A percentile compares a stretch with the other conserved stretches of the same genome.
Evolutionary conservation across 1,140 invertebrate genomes (phyloP).

Genomic region (Drosophila quadrilineata): DNA sequence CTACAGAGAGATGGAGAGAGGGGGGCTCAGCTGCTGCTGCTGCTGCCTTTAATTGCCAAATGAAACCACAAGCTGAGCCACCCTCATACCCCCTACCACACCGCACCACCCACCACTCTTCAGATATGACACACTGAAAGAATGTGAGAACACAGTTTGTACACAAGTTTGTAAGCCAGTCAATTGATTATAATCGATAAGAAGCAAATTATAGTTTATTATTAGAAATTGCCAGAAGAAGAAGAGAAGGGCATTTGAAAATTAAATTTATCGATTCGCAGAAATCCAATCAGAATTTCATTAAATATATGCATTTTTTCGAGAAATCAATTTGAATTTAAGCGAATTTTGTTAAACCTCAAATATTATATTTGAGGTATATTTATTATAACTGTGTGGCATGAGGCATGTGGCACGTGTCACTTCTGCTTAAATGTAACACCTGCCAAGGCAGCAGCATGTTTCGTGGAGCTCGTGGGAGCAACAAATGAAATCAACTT

Average conservation of each 20-base stretch:
- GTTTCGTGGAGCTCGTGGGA: slow-evolving; percentile 10
- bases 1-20: neutral
- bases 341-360: no score
- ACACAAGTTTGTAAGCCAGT: slow-evolving; percentile 14
- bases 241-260: neutral
- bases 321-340: no score
- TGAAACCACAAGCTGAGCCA: neutral
- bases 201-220: slow-evolving; percentile 21
- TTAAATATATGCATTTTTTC: neutral
- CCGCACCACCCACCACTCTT: no score
- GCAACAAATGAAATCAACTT: slow-evolving; percentile 29
- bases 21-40: neutral
- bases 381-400: no score
- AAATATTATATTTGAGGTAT: neutral
- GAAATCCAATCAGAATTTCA: slow-evolving; percentile 9
- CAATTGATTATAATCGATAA: slow-evolving; percentile 44
- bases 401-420: slow-evolving; percentile 15
- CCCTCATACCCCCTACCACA: neutral
- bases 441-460: slow-evolving; percentile 19
- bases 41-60: slow-evolving; percentile 24
- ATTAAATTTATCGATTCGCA: slow-evolving; percentile 18
- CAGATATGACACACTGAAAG: neutral
- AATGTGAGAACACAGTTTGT: slow-evolving; percentile 13
- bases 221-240: neutral
- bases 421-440: slow-evolving; percentile 9